A percentile compares a stretch with the other conserved stretches of the same genome.
Conservation (phyloP, 2,888 invertebrate species). For the Andrena trimmerana region DNA sequence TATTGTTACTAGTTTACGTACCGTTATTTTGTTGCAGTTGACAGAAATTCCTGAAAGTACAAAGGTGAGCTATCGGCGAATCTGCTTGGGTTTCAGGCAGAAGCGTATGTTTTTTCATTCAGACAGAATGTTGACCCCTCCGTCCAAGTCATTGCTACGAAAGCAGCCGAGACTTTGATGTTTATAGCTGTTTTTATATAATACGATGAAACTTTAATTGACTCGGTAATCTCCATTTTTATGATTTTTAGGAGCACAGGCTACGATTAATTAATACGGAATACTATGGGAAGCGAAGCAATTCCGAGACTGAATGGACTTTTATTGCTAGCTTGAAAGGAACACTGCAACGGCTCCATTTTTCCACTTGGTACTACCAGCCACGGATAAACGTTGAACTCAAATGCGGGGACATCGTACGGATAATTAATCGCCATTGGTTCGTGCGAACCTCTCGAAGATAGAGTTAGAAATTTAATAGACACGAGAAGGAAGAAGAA, state of each 20-base stretch:
- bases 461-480: not conserved
- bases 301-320: too few species aligned
- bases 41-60: slow-evolving; percentile 61
- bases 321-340: not conserved
- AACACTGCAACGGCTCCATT: not conserved
- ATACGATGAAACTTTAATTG: not conserved
- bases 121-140: slow-evolving; percentile 5
- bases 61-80: slow-evolving; percentile 38
- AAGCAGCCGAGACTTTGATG: too few species aligned
- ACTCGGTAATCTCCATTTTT: not conserved
- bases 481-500: not conserved
- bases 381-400: not conserved
- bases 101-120: not conserved
- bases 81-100: slow-evolving; percentile 16
- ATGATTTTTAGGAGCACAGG: too few species aligned
- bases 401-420: not conserved
- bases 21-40: slow-evolving; percentile 70
- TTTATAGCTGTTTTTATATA: too few species aligned
- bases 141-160: not conserved
- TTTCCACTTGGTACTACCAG: not conserved
- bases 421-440: not conserved
- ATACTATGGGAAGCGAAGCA: not conserved
- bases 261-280: not conserved
- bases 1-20: slow-evolving; percentile 69
- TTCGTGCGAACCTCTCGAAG: not conserved